These are phyloP conservation scores for Holacanthella duospinosa DNA, from an alignment of 2,888 invertebrate genomes.

Conservation along the genomic window DNA sequence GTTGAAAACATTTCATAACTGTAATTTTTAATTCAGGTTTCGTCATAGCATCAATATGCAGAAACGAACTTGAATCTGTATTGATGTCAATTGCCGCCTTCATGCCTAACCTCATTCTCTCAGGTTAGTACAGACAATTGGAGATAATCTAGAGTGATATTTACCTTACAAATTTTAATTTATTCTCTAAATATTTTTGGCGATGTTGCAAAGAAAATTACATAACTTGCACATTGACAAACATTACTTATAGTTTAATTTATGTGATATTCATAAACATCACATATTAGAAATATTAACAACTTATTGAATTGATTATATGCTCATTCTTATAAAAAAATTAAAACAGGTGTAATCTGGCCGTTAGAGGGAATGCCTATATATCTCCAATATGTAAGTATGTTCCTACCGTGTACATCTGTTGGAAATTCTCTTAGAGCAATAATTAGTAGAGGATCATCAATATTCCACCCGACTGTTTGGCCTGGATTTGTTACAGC, in stretches of 20 bases:
- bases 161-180: too few species aligned
- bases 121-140: neutral
- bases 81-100: neutral
- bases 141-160: too few species aligned
- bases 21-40: neutral
- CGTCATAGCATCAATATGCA: neutral
- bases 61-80: neutral
- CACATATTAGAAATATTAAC: too few species aligned
- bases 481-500: neutral
- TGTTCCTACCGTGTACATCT: neutral
- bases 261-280: too few species aligned
- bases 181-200: too few species aligned
- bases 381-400: neutral
- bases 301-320: too few species aligned
- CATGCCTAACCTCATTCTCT: neutral
- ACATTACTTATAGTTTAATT: neutral
- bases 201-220: too few species aligned
- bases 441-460: neutral
- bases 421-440: neutral
- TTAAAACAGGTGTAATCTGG: neutral
- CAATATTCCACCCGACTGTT: neutral
- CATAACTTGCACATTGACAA: too few species aligned
- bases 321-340: too few species aligned
- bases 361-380: neutral
- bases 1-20: too few species aligned